Conservation (phyloP, 2,113 vertebrate species). For the Aspiorhynchus laticeps region DNA sequence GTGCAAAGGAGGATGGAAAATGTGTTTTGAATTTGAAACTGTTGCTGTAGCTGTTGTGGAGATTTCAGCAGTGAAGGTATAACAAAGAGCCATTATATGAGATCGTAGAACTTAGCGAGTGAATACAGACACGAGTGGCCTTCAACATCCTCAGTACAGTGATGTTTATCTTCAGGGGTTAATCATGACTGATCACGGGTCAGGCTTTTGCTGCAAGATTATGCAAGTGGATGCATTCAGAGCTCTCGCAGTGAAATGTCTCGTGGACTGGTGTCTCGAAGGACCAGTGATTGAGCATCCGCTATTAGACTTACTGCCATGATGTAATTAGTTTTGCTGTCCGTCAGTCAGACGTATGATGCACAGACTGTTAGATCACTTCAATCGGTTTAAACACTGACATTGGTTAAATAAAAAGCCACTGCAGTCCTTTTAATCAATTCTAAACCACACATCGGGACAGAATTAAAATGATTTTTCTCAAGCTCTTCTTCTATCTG, state of each 20-base stretch:
- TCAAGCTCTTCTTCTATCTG: not conserved
- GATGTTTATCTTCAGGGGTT: slow-evolving; percentile 3
- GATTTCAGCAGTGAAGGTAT: not conserved
- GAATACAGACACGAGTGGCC: not conserved
- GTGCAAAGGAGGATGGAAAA: not conserved
- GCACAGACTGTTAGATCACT: not conserved
- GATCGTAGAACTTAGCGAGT: not conserved
- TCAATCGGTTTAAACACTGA: not conserved
- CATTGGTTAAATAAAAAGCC: slow-evolving; percentile 5
- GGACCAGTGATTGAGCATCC: not conserved
- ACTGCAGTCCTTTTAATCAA: slow-evolving; percentile 1
- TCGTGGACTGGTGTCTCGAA: not conserved
- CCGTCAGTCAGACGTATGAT: slow-evolving; percentile 11
- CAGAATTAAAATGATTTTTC: not conserved
- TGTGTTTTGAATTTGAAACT: not conserved
- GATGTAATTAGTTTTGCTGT: slow-evolving; percentile 18
- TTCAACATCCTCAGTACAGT: not conserved
- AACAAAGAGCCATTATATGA: not conserved
- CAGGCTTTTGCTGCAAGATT: slow-evolving; percentile 5
- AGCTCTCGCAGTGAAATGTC: not conserved
- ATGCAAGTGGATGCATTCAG: slow-evolving; percentile 1
- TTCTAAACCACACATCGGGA: not conserved
- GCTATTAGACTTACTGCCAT: slow-evolving; percentile 21
- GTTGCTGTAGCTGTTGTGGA: not conserved
- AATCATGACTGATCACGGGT: not conserved